Conservation (phyloP, 2,797 vertebrate genomes). For the Eulemur mongoz region DNA sequence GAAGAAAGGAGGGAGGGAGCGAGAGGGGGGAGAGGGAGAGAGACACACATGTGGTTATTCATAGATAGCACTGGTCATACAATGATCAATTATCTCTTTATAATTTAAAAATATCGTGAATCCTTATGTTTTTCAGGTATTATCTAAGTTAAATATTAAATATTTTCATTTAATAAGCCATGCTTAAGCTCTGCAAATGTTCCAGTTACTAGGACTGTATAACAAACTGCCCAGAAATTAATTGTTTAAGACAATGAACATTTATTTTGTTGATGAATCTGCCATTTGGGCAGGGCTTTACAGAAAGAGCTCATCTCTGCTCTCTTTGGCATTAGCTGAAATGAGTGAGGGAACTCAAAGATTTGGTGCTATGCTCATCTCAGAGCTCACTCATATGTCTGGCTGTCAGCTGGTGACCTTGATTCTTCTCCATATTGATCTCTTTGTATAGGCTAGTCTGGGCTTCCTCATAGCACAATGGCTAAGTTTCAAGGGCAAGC, state of each 20-base stretch:
- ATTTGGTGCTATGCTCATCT: neutral
- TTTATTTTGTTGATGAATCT: constrained; percentile 12
- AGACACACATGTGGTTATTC: neutral
- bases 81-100: neutral
- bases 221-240: neutral
- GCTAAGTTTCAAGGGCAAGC: neutral
- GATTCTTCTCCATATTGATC: neutral
- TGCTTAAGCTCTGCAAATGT: neutral
- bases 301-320: neutral
- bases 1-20: neutral
- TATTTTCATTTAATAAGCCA: constrained; percentile 6
- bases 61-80: neutral
- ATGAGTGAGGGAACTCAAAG: neutral
- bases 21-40: neutral
- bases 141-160: neutral
- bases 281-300: neutral
- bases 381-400: neutral
- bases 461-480: neutral
- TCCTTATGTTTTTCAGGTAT: neutral
- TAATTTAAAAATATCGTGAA: neutral
- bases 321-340: neutral
- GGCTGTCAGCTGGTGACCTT: neutral
- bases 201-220: neutral
- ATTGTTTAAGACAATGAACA: neutral
- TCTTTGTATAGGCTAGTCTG: neutral